These are phyloP conservation scores for Nycticebus coucang DNA, from an alignment of 2,113 vertebrate species.

Conservation along the genomic window DNA sequence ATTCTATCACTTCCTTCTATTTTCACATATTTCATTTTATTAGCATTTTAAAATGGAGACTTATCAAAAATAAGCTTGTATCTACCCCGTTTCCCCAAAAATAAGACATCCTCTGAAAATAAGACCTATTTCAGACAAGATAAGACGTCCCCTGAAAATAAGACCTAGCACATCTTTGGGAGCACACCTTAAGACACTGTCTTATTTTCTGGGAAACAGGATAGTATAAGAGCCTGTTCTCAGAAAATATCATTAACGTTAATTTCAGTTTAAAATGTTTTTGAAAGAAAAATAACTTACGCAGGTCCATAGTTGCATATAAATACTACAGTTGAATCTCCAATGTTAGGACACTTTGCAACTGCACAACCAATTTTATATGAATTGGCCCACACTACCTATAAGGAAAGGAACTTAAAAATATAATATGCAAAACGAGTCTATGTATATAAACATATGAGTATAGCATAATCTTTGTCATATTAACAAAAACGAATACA, in stretches of 20 bases:
- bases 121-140: no score
- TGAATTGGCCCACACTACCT: conserved; percentile 80
- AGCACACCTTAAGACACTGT: no score
- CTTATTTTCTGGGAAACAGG: no score
- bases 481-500: background rate
- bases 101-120: no score
- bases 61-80: background rate
- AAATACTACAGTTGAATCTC: background rate
- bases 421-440: conserved; percentile 28
- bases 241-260: background rate
- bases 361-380: conserved; percentile 79
- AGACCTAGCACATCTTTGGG: no score
- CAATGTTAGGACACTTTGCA: conserved; percentile 40
- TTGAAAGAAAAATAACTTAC: conserved; percentile 74
- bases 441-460: background rate
- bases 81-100: no score
- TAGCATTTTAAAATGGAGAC: background rate
- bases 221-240: background rate
- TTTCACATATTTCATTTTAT: background rate
- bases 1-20: background rate
- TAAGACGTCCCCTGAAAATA: no score
- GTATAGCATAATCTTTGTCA: background rate
- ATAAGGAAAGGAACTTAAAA: conserved; percentile 50
- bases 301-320: conserved; percentile 78
- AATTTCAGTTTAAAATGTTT: conserved; percentile 28